Percentiles rank a stretch among this genome's conserved stretches.
Conservation (phyloP, 2,888 invertebrate genomes). For the Aphelenchoides bicaudatus region DNA sequence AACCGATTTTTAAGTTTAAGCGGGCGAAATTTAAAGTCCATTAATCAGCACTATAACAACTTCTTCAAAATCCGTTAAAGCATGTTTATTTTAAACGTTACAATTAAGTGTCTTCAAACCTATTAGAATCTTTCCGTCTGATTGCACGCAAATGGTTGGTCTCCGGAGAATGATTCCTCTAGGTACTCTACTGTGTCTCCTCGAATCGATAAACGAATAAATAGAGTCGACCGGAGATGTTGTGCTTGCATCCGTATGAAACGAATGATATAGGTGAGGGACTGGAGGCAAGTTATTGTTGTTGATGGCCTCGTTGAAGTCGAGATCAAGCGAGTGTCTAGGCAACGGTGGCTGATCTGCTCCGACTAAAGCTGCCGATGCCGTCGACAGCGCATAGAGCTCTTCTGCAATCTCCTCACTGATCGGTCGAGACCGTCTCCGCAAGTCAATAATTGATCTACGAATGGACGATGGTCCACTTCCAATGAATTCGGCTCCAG, state of each 20-base stretch:
- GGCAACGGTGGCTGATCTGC: constrained; percentile 20
- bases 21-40: too few species aligned
- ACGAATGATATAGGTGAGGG: constrained; percentile 22
- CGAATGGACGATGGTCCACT: constrained; percentile 22
- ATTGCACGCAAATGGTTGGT: constrained; percentile 58
- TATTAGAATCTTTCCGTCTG: constrained; percentile 56
- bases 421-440: constrained; percentile 28
- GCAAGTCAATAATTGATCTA: constrained; percentile 20
- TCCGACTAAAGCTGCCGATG: constrained; percentile 7
- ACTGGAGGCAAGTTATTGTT: constrained; percentile 24
- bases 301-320: constrained; percentile 20
- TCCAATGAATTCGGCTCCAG: background rate
- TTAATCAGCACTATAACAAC: too few species aligned
- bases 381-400: background rate
- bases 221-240: constrained; percentile 46
- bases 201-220: constrained; percentile 41
- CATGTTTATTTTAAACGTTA: too few species aligned
- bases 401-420: constrained; percentile 28
- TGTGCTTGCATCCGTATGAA: constrained; percentile 31
- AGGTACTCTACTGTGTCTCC: constrained; percentile 28
- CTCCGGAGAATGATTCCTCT: constrained; percentile 37
- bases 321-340: constrained; percentile 17
- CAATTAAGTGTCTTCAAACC: too few species aligned
- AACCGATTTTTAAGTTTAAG: constrained; percentile 19
- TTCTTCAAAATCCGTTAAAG: too few species aligned